Evolutionary conservation across 2,888 invertebrate species (phyloP).

Genomic region (Metacarcinus magister): DNA sequence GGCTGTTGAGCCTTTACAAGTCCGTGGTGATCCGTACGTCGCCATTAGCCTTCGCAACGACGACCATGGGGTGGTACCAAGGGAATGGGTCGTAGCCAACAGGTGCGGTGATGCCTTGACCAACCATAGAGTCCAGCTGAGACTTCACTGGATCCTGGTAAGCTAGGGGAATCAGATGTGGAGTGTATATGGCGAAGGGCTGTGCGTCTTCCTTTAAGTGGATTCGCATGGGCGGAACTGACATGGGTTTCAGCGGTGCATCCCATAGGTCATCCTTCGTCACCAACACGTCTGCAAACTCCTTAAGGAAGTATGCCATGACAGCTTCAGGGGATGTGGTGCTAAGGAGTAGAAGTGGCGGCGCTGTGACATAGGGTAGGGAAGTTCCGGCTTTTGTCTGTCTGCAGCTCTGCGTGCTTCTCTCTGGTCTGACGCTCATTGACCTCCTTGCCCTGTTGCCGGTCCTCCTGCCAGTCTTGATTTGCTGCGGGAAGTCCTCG

Average conservation of each 20-base stretch:
- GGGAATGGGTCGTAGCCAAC: too few relatives aligned
- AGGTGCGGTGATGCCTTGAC: constrained; percentile 33
- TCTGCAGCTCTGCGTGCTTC: neutral
- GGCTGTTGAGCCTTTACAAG: constrained; percentile 53
- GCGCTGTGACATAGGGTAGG: neutral
- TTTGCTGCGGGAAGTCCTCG: too few relatives aligned
- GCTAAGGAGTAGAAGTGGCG: too few relatives aligned
- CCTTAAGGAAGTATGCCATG: too few relatives aligned
- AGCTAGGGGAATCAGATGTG: neutral
- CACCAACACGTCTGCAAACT: too few relatives aligned
- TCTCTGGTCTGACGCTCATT: neutral
- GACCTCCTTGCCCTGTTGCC: too few relatives aligned
- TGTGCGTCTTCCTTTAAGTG: neutral
- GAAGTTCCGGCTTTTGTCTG: neutral
- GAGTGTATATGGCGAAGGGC: neutral
- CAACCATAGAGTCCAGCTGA: constrained; percentile 6
- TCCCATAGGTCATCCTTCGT: too few relatives aligned
- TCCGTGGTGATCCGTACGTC: constrained; percentile 51
- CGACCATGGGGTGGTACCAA: constrained; percentile 62
- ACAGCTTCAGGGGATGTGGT: too few relatives aligned
- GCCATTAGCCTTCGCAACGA: neutral
- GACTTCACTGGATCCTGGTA: too few relatives aligned
- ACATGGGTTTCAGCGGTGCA: too few relatives aligned
- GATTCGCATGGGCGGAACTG: neutral
- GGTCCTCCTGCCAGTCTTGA: too few relatives aligned